Evolutionary conservation across 2,797 vertebrate species (phyloP), one percentile per base, ranked within the genome.

Genomic region (Clarias platycephalus): DNA sequence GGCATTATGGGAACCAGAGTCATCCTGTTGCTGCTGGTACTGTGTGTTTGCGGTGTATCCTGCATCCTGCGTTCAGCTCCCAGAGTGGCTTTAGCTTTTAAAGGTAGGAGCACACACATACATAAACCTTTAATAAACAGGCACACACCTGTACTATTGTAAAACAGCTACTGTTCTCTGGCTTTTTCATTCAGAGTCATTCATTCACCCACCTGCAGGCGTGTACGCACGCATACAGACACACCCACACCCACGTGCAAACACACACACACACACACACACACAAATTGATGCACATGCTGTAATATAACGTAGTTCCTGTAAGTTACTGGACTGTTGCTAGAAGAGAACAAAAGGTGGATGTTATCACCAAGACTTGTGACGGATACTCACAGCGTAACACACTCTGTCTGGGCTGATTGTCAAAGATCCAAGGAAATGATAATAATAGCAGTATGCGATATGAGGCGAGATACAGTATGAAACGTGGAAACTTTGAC

Each of bases 331-430:
- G 91, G 91, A 92, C 89, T 89, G 88, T 26, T 84, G 90, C 63
- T 83, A 80, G 1, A 86, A 89, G 92, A 89, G 94, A 94, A 95
- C 94, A 95, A 95, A 95, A 94, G 93, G 93, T 94, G 94, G 94
- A 94, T 95, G 78, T 95, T 93, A 90, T 91, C 77, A 84, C 64
- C 31, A 74, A 24, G 44, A 57, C 70, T 81, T 34, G 83, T 28
- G 78, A 55, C 70, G 85, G 85, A 87, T 83, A 63, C 81, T 71
- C 63, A 75, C 62, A 77, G 13, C 31, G 31, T 24, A 82, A 82
- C 53, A 77, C 84, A 81, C 70, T 84, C 58, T 28, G 40, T 49
- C 62, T 49, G 58, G 76, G 82, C 70, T 86, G 77, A 87, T 86
- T 86, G 84, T 87, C 83, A 6, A 68, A 44, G 24, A 55, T 62